Evolutionary conservation across 2,888 invertebrate genomes (phyloP).

Genomic region (Dexiosoma caninum): DNA sequence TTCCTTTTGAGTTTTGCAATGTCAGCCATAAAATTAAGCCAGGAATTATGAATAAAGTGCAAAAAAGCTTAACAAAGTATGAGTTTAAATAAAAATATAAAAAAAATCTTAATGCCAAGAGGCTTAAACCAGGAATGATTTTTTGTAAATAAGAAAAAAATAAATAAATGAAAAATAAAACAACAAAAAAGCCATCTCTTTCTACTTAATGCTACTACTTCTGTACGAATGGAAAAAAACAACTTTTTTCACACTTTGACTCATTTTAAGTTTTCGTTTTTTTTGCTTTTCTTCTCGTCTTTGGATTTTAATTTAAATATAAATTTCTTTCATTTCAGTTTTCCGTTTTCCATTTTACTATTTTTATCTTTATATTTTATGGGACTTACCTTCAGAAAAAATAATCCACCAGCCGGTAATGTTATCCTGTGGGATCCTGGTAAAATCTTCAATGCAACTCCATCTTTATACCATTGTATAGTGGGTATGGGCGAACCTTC

Average conservation of each 20-base stretch:
- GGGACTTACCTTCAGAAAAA: slow-evolving; percentile 83
- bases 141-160: too few relatives aligned
- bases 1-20: slow-evolving; percentile 51
- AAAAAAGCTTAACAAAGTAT: slow-evolving; percentile 36
- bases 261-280: slow-evolving; percentile 43
- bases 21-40: slow-evolving; percentile 62
- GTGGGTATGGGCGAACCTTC: slow-evolving; percentile 88
- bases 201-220: slow-evolving; percentile 4
- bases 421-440: slow-evolving; percentile 84
- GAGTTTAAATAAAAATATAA: slow-evolving; percentile 7
- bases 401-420: slow-evolving; percentile 88
- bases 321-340: slow-evolving; percentile 27
- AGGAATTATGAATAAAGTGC: slow-evolving; percentile 46
- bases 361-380: slow-evolving; percentile 67
- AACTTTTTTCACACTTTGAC: slow-evolving; percentile 52
- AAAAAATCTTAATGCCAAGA: slow-evolving; percentile 50
- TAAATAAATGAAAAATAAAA: too few relatives aligned
- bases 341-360: slow-evolving; percentile 1
- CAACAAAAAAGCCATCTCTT: slow-evolving; percentile 7
- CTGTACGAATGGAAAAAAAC: slow-evolving; percentile 5
- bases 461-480: slow-evolving; percentile 90
- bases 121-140: slow-evolving; percentile 48
- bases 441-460: slow-evolving; percentile 81
- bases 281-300: slow-evolving; percentile 15
- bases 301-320: slow-evolving; percentile 15